Base-by-base conservation (phyloP, 2,113 vertebrate genomes). In the Myotis davidii region DNA sequence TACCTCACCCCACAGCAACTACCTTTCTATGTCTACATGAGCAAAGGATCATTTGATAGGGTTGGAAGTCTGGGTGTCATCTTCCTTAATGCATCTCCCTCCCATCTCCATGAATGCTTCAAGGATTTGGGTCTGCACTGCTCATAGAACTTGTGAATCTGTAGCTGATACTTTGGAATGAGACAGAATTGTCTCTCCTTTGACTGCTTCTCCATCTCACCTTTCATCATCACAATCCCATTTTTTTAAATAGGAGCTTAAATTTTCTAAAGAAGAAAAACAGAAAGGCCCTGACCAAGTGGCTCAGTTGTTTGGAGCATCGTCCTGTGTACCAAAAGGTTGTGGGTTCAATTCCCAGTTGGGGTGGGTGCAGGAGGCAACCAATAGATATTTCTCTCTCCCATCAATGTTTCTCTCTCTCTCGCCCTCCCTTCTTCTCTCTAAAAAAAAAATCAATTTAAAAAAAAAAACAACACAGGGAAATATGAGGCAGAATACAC, bases 1-100 rank as follows among this genome's bases (percentile, higher is more conserved):
- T 7, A n/a, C 1, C 5, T 64, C 52, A 1, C 5, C 48, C 14
- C 25, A 10, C 5, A 50, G 12, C 17, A 29, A 0, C 16, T 67
- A 11, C 5, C n/a, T 9, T 72, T 65, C 27, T 17, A 4, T 25
- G 61, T 16, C 8, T 42, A 67, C 37, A 21, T 34, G 3, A 69
- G 6, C 32, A 79, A 54, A 83, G 39, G 7, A 32, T 76, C 27
- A 45, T 39, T 45, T 50, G 25, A 6, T 45, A 17, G 13, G 4
- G 23, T 5, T 23, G 29, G 12, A 45, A 64, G 10, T 29, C 42
- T 3, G 14, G 1, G 6, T 34, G 8, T 8, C 6, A 1, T 7
- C 9, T 82, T 2, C 9, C 16, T 10, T 29, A 69, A 9, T 27
- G 18, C 3, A 45, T 5, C 12, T 64, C 12, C 13, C n/a, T 4